Evolutionary conservation across 2,113 vertebrate species (phyloP).

Genomic region (Micromys minutus): DNA sequence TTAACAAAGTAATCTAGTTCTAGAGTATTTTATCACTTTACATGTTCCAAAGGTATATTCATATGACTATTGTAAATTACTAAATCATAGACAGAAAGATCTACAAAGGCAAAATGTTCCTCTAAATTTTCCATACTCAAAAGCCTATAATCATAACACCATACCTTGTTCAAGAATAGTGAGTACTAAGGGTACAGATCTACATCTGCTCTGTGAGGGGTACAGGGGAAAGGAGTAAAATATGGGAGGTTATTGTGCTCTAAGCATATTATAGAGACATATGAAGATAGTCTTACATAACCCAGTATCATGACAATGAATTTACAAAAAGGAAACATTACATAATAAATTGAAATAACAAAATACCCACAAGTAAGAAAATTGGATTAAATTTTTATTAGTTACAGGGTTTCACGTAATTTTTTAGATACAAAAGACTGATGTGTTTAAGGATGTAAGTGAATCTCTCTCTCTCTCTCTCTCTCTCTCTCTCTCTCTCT

Average conservation of each 20-base stretch:
- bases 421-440: neutral
- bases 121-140: accelerated
- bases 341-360: neutral
- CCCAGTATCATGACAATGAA: neutral
- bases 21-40: neutral
- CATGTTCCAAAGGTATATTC: neutral
- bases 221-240: no score
- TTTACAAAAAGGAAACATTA: neutral
- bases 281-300: neutral
- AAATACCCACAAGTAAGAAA: neutral
- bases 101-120: neutral
- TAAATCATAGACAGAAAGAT: neutral
- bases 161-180: accelerated
- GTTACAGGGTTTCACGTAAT: neutral
- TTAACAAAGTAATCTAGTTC: neutral
- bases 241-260: neutral
- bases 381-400: neutral
- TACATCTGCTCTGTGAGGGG: neutral
- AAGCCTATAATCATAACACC: neutral
- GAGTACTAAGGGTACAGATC: neutral
- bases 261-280: neutral
- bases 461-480: no score
- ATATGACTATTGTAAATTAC: neutral
- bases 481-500: no score
- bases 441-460: neutral